Percentiles rank a stretch among this genome's conserved stretches.
Conservation (phyloP, 1,140 invertebrate genomes). For the Delia radicum region DNA sequence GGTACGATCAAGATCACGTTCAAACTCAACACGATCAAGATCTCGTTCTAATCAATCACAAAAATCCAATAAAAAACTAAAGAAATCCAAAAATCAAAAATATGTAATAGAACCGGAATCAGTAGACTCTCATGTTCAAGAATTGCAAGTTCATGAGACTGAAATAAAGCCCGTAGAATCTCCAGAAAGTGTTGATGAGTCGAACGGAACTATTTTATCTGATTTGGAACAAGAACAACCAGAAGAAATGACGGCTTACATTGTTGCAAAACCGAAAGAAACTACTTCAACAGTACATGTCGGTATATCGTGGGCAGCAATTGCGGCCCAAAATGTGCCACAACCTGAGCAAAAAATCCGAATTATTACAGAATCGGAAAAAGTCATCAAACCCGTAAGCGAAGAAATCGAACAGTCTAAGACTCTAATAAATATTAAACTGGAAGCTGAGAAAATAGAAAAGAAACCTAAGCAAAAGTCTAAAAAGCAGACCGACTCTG, state of each 20-base stretch:
- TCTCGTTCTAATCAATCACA: slow-evolving; percentile 39
- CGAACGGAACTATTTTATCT: too few relatives aligned
- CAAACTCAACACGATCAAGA: slow-evolving; percentile 31
- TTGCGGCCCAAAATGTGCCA: slow-evolving; percentile 51
- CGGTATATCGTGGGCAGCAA: slow-evolving; percentile 50
- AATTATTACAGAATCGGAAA: background rate
- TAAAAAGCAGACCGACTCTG: slow-evolving; percentile 35
- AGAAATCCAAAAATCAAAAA: slow-evolving; percentile 34
- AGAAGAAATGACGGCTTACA: background rate
- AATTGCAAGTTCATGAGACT: background rate
- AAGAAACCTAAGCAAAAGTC: slow-evolving; percentile 48
- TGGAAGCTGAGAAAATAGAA: slow-evolving; percentile 34
- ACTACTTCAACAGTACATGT: slow-evolving; percentile 30
- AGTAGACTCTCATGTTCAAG: background rate
- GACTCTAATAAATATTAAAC: background rate
- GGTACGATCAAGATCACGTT: slow-evolving; percentile 38
- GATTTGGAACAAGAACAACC: background rate
- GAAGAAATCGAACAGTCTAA: background rate
- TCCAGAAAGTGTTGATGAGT: background rate
- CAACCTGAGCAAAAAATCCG: slow-evolving; percentile 46
- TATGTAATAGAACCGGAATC: too few relatives aligned
- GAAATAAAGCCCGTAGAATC: background rate
- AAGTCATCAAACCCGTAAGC: background rate
- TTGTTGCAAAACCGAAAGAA: background rate
- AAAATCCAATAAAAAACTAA: slow-evolving; percentile 32